Conservation (phyloP, 2,888 invertebrate genomes). For the Caenorhabditis sp. region DNA sequence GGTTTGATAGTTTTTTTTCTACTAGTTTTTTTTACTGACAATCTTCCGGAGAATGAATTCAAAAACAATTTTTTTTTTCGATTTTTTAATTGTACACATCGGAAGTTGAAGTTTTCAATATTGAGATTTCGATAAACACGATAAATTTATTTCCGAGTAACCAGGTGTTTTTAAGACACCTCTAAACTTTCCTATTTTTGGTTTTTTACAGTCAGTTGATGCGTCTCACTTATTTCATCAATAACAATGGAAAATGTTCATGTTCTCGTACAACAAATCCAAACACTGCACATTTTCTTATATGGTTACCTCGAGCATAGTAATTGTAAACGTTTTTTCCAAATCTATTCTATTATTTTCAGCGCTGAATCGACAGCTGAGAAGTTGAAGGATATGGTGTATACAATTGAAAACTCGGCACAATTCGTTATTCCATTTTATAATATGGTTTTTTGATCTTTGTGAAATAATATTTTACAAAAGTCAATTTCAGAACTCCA, state of each 20-base stretch:
- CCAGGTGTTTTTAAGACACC: too few relatives aligned
- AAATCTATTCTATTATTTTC: not conserved
- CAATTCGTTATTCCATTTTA: conserved; percentile 39
- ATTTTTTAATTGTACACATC: too few relatives aligned
- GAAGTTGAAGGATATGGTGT: not conserved
- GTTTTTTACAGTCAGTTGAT: not conserved
- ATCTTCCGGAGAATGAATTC: too few relatives aligned
- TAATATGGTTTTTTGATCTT: not conserved
- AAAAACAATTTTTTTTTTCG: too few relatives aligned
- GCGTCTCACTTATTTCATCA: not conserved
- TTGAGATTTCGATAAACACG: too few relatives aligned
- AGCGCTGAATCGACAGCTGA: not conserved
- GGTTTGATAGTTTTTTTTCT: too few relatives aligned
- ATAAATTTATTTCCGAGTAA: too few relatives aligned
- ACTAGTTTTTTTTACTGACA: too few relatives aligned
- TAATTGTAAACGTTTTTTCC: not conserved
- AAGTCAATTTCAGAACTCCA: not conserved
- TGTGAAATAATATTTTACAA: not conserved
- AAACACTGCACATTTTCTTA: conserved; percentile 9
- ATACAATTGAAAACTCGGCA: conserved; percentile 14
- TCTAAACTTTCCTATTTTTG: too few relatives aligned
- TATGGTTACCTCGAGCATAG: conserved; percentile 28
- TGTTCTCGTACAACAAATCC: conserved; percentile 14
- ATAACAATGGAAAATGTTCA: conserved; percentile 13
- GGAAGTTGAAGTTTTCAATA: too few relatives aligned